phyloP scores from a whole-genome alignment of 1,140 invertebrate species.

The Eciton burchellii region DNA sequence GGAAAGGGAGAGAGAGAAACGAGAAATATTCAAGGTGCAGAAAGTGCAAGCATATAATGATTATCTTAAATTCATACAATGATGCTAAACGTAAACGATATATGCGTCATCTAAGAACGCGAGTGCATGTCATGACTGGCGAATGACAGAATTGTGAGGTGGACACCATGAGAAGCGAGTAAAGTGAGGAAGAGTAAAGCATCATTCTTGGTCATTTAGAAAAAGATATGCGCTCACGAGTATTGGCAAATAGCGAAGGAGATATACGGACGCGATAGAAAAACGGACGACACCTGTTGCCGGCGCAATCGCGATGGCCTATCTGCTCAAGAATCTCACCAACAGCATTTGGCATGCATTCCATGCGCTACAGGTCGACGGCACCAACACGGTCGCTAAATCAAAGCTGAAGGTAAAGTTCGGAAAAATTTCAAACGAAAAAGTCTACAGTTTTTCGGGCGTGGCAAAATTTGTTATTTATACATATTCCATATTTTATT shows the following conservation, averaged over 20 bases:
- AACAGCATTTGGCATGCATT: conserved; percentile 93
- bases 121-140: no score
- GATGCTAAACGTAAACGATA: no score
- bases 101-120: no score
- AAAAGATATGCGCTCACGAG: conserved; percentile 7
- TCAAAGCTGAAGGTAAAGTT: conserved; percentile 90
- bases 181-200: background rate
- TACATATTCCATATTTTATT: background rate
- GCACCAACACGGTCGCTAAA: conserved; percentile 88
- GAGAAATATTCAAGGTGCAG: no score
- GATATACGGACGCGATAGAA: background rate
- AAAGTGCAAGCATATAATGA: no score
- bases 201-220: background rate
- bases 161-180: background rate
- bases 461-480: background rate
- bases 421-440: background rate
- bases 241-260: background rate
- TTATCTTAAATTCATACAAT: no score
- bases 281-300: conserved; percentile 70
- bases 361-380: conserved; percentile 88
- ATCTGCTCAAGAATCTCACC: conserved; percentile 89
- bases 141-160: no score
- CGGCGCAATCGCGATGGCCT: conserved; percentile 85
- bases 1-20: no score
- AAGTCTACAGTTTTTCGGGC: background rate